A percentile compares a stretch with the other conserved stretches of the same genome.
These are phyloP conservation scores for Rhinolophus ferrumequinum DNA, from an alignment of 2,113 vertebrate species.

Conservation along the genomic window DNA sequence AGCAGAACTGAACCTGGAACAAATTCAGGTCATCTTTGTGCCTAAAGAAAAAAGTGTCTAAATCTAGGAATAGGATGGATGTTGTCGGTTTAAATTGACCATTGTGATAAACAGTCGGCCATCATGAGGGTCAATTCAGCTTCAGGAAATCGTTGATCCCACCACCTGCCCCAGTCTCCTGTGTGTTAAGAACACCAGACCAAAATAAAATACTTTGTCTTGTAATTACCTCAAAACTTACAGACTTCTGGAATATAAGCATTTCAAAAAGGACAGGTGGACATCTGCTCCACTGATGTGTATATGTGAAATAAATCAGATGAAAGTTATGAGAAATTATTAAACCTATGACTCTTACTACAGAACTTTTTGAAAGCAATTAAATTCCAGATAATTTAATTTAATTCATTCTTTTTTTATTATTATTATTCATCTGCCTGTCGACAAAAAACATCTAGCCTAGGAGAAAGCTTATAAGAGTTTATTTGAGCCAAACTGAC, in stretches of 20 bases:
- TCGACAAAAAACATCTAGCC: too few species aligned
- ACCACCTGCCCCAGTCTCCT: background rate
- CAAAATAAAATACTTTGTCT: background rate
- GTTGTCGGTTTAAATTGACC: background rate
- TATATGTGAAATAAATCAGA: background rate
- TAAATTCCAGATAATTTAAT: slow-evolving; percentile 33
- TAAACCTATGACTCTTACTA: background rate
- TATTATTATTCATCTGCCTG: background rate
- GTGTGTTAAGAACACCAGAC: background rate
- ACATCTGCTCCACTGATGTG: background rate
- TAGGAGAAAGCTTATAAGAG: too few species aligned
- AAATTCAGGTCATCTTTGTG: slow-evolving; percentile 22
- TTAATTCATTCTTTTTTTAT: background rate
- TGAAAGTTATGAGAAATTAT: slow-evolving; percentile 6
- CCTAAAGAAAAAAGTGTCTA: background rate
- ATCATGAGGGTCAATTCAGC: background rate
- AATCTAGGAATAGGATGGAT: slow-evolving; percentile 20
- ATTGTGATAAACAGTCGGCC: background rate
- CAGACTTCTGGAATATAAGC: background rate
- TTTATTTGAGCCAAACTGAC: too few species aligned
- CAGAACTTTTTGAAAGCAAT: background rate
- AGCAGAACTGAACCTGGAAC: background rate
- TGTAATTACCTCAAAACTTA: slow-evolving; percentile 1
- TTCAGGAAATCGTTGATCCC: background rate
- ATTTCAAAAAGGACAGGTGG: background rate